Base-by-base conservation (phyloP, 2,888 invertebrate species). In the Prostheceraeus crozeri region DNA sequence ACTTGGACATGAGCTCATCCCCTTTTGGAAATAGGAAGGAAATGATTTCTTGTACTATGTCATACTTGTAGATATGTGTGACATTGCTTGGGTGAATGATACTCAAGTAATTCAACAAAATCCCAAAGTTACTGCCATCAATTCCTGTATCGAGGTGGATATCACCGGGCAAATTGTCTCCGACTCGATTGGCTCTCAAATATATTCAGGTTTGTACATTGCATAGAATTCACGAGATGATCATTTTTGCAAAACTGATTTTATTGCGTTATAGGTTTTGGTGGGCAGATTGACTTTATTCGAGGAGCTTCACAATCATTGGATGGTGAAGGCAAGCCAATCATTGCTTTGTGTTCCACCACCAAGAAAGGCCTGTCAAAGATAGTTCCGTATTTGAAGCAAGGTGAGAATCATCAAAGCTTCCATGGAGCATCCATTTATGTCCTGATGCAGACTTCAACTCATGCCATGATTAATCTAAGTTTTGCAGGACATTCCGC, bases 101-200 rank as follows among this genome's bases (percentile, higher is more conserved):
- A 21, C 59, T 25, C 81, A 83, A 67, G 79, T 90, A 60, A 83
- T 93, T 57, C 83, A 86, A 0, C 82, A 83, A 69, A 87, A 87
- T 76, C 89, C 91, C 0, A 82, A 81, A 67, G 91, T 94, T 85
- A 91, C 91, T 0, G 91, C 93, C 60, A 93, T 94, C 71, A 94
- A 94, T 79, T 91, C 93, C 0, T 89, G 89, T 75, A 87, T 94
- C 67, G 93, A 94, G 77, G 85, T 86, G 1, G 94, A 94, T 75
- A 77, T 94, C 54, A 90, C 91, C 0, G 94, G 94, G 0, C 94
- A 94, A 77, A 84, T 94, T 19, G 84, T 84, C 65, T 83, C 93
- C 0, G 94, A 94, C 73, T 93, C 93, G 23, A 93, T 94, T 68
- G 93, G 93, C 73, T 77, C 82, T 63, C 76, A 78, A 60, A 81